Conservation (phyloP, 2,797 vertebrate genomes). For the Dendrocincla fuliginosa region DNA sequence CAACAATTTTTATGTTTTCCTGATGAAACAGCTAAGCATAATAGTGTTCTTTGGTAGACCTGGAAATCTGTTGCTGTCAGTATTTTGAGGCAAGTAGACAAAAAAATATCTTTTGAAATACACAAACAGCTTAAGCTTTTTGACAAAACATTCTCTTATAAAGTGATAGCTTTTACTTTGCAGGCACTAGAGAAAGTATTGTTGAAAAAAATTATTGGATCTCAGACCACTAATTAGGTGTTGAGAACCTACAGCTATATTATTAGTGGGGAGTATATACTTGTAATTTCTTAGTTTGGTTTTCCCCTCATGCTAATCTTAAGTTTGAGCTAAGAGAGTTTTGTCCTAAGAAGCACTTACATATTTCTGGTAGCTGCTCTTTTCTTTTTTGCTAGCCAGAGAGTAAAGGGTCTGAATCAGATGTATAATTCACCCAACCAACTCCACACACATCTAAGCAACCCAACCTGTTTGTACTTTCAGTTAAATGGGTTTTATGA, state of each 20-base stretch:
- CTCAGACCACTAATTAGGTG: not conserved
- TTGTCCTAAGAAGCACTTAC: not conserved
- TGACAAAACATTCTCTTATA: not conserved
- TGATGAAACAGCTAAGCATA: not conserved
- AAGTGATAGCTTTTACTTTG: not conserved
- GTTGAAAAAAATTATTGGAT: not conserved
- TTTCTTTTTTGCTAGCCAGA: not conserved
- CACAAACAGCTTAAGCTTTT: not conserved
- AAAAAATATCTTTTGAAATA: not conserved
- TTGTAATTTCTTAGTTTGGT: not conserved
- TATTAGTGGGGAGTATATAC: not conserved
- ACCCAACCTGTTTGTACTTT: not conserved
- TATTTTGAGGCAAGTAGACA: not conserved
- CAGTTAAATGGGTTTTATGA: not conserved
- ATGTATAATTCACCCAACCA: not conserved
- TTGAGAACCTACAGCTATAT: not conserved
- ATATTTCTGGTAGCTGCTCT: not conserved
- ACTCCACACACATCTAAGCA: not conserved
- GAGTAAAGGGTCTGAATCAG: not conserved
- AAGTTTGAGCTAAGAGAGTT: not conserved
- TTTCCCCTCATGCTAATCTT: not conserved
- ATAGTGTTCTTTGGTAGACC: not conserved
- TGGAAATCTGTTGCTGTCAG: not conserved
- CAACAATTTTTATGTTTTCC: not conserved
- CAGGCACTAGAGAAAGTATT: not conserved